Evolutionary conservation across 2,797 vertebrate species (phyloP), one percentile per base, ranked within the genome.

Genomic region (Vultur gryphus): DNA sequence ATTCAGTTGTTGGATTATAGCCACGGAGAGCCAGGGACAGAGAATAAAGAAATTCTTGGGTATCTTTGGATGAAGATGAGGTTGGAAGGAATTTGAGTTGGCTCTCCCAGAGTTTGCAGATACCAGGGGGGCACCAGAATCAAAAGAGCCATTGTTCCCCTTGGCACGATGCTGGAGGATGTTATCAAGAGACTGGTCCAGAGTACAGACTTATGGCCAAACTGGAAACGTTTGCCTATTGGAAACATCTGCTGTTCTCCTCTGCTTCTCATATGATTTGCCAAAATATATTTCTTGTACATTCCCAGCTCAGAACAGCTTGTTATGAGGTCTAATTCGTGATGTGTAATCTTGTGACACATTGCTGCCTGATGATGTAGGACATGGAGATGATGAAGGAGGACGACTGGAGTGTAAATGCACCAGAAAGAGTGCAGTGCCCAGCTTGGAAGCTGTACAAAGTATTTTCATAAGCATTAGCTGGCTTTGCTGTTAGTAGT

Each of bases 261-360:
- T 89, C 69, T 79, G 84, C 43, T 85, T 83, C 78, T 84, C 39
- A 7, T 58, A 65, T 6, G 0, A 57, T 88, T 89, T 91, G 92
- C 95, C 96, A 95, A 84, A 92, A 88, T 84, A 41, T 29, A 78
- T 75, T 89, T 92, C 87, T 96, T 91, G 39, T 76, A 55, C 35
- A 20, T 90, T 72, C 64, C 29, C 51, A 81, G 69, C 65, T 93
- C 76, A 70, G 84, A 94, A 72, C 89, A 93, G 82, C 66, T 89
- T 71, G 87, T 87, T 86, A 61, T 28, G 79, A 58, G 76, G 58
- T 58, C 92, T 69, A 93, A 83, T 89, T 93, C 2, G 2, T 23
- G 15, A 69, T 90, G 72, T 62, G 54, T 57, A 62, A 66, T 89
- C 90, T 67, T 84, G 87, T 96, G 94, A 92, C 89, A 93, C 82